phyloP scores from a whole-genome alignment of 1,140 invertebrate genomes.

The Drosophila truncata region DNA sequence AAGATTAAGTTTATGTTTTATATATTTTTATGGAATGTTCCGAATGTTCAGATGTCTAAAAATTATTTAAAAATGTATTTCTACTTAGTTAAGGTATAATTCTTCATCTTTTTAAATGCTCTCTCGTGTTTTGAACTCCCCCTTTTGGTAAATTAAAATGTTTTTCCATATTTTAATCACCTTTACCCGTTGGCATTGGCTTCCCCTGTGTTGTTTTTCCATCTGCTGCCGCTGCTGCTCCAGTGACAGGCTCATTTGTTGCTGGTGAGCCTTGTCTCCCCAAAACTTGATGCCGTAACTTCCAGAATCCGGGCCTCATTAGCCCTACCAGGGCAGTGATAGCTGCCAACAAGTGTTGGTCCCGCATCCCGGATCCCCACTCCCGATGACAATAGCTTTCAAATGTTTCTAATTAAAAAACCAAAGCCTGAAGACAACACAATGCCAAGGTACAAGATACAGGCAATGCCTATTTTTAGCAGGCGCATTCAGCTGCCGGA shows the following conservation, averaged over 20 bases:
- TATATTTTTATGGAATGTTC: no score
- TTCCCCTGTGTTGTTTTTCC: not conserved
- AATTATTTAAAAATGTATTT: not conserved
- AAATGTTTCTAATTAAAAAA: constrained; percentile 83
- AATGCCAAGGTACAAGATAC: constrained; percentile 41
- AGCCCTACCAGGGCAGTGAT: constrained; percentile 67
- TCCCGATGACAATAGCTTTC: constrained; percentile 72
- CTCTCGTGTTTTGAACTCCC: not conserved
- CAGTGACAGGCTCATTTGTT: constrained; percentile 75
- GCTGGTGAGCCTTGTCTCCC: constrained; percentile 64
- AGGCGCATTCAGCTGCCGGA: constrained; percentile 54
- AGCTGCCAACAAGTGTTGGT: constrained; percentile 73
- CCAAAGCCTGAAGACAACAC: constrained; percentile 11
- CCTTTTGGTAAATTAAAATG: not conserved
- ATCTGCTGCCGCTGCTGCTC: not conserved
- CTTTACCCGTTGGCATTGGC: constrained; percentile 14
- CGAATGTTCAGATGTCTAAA: no score
- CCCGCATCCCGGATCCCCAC: constrained; percentile 9
- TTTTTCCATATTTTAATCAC: constrained; percentile 34
- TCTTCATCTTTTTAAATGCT: not conserved
- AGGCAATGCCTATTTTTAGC: constrained; percentile 51
- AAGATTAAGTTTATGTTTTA: not conserved
- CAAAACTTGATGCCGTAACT: constrained; percentile 4
- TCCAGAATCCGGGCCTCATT: constrained; percentile 48
- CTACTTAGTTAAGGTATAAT: no score